These are phyloP conservation scores for Gopherus flavomarginatus DNA, from an alignment of 2,113 vertebrate species.

Conservation along the genomic window DNA sequence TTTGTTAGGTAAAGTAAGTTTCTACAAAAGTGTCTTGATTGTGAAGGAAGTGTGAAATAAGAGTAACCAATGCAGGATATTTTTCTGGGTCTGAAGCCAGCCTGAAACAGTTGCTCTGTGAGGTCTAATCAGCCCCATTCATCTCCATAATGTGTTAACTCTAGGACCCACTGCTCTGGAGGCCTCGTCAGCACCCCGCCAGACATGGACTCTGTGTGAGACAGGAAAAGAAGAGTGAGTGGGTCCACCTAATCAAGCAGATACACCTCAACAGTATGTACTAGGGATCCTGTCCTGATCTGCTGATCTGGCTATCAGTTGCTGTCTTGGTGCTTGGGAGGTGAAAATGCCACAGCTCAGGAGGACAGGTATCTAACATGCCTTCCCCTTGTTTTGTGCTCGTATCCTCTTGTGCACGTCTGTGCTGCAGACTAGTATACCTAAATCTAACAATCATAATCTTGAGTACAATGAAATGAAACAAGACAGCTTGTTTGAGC, in stretches of 20 bases:
- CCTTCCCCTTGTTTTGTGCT: not conserved
- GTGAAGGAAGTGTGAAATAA: not conserved
- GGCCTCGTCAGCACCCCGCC: not conserved
- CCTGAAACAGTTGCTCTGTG: not conserved
- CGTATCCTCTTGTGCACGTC: not conserved
- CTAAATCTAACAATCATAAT: not conserved
- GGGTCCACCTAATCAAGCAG: not conserved
- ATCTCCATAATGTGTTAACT: not conserved
- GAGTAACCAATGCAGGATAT: not conserved
- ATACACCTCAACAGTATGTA: not conserved
- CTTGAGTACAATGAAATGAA: slow-evolving; percentile 6
- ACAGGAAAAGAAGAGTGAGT: not conserved
- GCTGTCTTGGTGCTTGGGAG: not conserved
- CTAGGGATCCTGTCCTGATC: not conserved
- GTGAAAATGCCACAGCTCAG: not conserved
- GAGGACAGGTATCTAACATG: not conserved
- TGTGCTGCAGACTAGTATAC: not conserved
- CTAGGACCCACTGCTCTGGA: not conserved
- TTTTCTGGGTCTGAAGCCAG: not conserved
- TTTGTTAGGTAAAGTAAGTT: not conserved
- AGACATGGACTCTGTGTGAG: not conserved
- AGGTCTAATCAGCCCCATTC: not conserved
- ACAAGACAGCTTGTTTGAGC: not conserved
- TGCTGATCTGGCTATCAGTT: not conserved
- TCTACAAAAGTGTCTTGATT: not conserved